phyloP scores from a whole-genome alignment of 2,113 vertebrate species.

The Callipepla californica region DNA sequence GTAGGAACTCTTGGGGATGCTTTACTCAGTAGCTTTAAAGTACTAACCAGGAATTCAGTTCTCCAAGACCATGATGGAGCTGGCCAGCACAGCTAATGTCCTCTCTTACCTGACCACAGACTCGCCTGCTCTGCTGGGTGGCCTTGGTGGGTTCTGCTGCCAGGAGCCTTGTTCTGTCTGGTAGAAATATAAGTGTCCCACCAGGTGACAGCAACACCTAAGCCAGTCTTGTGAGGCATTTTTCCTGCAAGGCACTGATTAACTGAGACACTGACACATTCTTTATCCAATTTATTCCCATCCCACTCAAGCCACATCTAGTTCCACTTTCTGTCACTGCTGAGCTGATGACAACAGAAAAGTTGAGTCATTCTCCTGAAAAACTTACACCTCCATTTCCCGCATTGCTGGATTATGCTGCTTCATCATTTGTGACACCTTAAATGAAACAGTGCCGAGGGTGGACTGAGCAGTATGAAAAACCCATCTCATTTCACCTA shows the following conservation, averaged over 20 bases:
- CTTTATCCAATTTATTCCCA: neutral
- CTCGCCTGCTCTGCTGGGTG: rapidly evolving
- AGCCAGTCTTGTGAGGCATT: neutral
- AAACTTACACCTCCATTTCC: neutral
- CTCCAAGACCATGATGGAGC: neutral
- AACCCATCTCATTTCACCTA: neutral
- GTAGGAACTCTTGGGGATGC: neutral
- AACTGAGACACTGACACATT: neutral
- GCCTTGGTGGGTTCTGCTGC: neutral
- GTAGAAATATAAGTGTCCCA: neutral
- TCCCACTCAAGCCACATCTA: constrained; percentile 17
- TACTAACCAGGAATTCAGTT: neutral
- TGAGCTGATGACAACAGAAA: neutral
- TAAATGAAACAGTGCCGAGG: rapidly evolving
- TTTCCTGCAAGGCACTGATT: neutral
- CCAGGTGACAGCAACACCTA: neutral
- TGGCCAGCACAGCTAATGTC: neutral
- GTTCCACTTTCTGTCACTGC: neutral
- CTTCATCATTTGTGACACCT: neutral
- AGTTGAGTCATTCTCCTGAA: constrained; percentile 13
- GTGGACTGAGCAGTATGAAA: neutral
- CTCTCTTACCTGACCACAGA: neutral
- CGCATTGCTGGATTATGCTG: neutral
- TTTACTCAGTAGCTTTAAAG: neutral
- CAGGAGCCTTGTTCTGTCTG: neutral